These are phyloP conservation scores for Cirrhinus molitorella DNA, from an alignment of 2,797 vertebrate genomes.

Conservation along the genomic window DNA sequence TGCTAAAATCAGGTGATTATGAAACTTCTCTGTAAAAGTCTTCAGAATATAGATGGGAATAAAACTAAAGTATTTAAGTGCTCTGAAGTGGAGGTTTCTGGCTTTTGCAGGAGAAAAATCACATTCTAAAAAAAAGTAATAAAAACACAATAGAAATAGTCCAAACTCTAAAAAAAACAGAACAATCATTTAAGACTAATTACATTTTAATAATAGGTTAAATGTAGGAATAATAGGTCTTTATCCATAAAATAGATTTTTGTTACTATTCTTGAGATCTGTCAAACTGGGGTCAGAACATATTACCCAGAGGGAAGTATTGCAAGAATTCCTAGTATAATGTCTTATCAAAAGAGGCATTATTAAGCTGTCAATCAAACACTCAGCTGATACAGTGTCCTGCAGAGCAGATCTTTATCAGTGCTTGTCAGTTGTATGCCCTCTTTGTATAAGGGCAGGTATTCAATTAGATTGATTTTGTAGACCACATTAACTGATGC, in stretches of 20 bases:
- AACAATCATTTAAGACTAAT: too few relatives aligned
- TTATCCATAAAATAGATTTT: not conserved
- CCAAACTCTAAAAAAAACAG: too few relatives aligned
- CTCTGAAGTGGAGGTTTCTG: too few relatives aligned
- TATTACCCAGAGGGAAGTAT: constrained; percentile 11
- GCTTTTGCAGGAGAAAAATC: too few relatives aligned
- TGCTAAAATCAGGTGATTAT: too few relatives aligned
- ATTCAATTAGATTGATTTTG: not conserved
- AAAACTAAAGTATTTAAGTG: too few relatives aligned
- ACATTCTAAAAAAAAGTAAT: too few relatives aligned
- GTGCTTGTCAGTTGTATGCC: not conserved
- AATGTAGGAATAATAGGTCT: not conserved
- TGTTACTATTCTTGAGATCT: not conserved
- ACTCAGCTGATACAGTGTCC: constrained; percentile 11
- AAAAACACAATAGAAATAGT: too few relatives aligned
- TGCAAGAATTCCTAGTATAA: constrained; percentile 3
- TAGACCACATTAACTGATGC: not conserved
- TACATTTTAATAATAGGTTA: too few relatives aligned
- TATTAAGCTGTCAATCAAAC: constrained; percentile 47
- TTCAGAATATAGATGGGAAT: too few relatives aligned
- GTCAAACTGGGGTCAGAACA: not conserved
- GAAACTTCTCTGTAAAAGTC: too few relatives aligned
- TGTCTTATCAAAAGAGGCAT: constrained; percentile 22
- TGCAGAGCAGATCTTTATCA: not conserved
- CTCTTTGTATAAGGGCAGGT: not conserved